Conservation (phyloP, 2,888 invertebrate genomes). For the Platycheirus rosarum region DNA sequence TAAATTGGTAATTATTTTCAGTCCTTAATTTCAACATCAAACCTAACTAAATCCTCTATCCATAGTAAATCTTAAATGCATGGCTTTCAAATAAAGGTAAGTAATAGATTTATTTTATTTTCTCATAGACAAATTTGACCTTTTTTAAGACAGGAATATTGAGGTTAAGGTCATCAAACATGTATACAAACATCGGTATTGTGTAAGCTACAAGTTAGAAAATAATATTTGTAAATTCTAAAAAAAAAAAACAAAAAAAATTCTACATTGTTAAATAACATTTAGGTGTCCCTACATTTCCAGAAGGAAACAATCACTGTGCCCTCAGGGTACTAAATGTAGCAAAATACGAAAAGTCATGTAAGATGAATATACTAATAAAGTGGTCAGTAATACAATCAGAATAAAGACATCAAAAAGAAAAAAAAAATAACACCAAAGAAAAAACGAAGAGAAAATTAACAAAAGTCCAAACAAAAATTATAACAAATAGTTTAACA, state of each 20-base stretch:
- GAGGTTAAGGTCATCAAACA: constrained; percentile 45
- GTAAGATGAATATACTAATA: constrained; percentile 22
- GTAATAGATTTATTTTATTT: not conserved
- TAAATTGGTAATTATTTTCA: no score
- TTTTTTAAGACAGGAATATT: not conserved
- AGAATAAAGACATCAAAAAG: constrained; percentile 56
- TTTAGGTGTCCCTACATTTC: constrained; percentile 27
- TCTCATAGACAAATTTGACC: not conserved
- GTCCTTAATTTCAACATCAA: no score
- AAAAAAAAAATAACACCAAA: constrained; percentile 35
- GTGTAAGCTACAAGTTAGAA: constrained; percentile 22
- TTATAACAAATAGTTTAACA: constrained; percentile 34
- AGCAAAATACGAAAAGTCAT: constrained; percentile 34
- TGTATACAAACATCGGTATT: constrained; percentile 3
- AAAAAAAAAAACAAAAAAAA: constrained; percentile 65
- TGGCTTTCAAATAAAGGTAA: not conserved
- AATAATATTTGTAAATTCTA: constrained; percentile 48
- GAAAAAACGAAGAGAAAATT: constrained; percentile 23
- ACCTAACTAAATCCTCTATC: not conserved
- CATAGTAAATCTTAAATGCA: not conserved
- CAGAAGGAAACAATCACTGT: constrained; percentile 23
- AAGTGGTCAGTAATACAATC: constrained; percentile 50
- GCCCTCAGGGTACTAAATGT: constrained; percentile 27
- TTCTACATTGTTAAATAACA: constrained; percentile 41
- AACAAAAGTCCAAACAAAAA: constrained; percentile 33